These are phyloP conservation scores for Nemapogon koenigi DNA, from an alignment of 2,888 invertebrate genomes.

Conservation along the genomic window DNA sequence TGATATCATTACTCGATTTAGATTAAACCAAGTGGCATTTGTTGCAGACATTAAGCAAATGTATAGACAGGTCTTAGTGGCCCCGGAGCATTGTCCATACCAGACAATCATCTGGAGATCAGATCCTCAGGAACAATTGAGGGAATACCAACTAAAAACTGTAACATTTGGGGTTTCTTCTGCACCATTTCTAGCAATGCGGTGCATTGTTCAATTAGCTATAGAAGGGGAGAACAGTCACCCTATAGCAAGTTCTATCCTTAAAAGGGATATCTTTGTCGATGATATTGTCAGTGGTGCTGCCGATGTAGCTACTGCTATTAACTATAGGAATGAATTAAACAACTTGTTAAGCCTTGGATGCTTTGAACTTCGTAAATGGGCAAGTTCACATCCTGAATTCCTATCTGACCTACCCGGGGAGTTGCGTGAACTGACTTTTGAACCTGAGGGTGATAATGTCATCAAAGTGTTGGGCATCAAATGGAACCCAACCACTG, in stretches of 20 bases:
- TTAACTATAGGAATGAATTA: background rate
- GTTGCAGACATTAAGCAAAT: background rate
- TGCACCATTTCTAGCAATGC: constrained; percentile 3
- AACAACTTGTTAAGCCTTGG: background rate
- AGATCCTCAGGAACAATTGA: background rate
- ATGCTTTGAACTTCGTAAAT: background rate
- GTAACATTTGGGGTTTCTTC: constrained; percentile 1
- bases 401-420: too few species aligned
- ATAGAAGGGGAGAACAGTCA: background rate
- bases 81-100: too few species aligned
- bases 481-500: too few species aligned
- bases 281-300: background rate
- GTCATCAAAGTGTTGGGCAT: too few species aligned
- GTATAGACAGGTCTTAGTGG: too few species aligned
- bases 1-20: constrained; percentile 3
- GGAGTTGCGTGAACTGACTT: too few species aligned
- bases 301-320: background rate
- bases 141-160: background rate
- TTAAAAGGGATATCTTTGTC: background rate
- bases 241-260: background rate
- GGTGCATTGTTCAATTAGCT: background rate
- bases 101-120: too few species aligned
- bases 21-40: background rate
- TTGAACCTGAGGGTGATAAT: too few species aligned
- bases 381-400: too few species aligned